These are phyloP conservation scores for Euproctis similis DNA, from an alignment of 2,888 invertebrate species.

Conservation along the genomic window DNA sequence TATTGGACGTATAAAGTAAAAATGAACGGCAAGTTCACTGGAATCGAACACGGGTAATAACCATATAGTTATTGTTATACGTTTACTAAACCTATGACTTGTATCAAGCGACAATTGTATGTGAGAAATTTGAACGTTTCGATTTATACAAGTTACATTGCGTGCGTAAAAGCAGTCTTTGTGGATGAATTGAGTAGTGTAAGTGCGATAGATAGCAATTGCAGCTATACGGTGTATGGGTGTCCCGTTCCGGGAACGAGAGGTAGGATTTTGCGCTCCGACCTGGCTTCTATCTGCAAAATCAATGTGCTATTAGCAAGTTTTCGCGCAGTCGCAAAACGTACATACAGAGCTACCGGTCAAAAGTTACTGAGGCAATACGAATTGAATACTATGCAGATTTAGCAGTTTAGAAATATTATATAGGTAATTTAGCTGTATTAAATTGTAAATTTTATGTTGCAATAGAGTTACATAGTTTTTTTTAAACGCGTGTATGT, in stretches of 20 bases:
- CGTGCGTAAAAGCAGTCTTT: constrained; percentile 22
- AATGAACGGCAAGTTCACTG: constrained; percentile 48
- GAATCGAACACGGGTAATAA: constrained; percentile 59
- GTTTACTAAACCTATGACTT: constrained; percentile 44
- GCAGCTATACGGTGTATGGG: constrained; percentile 27
- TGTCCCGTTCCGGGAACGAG: constrained; percentile 35
- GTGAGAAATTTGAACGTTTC: constrained; percentile 18
- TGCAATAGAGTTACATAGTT: no score
- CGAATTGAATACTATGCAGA: constrained; percentile 37
- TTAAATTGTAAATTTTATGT: no score
- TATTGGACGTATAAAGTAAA: constrained; percentile 60
- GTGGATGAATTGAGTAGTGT: constrained; percentile 17
- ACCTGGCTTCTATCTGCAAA: constrained; percentile 76
- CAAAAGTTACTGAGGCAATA: constrained; percentile 42
- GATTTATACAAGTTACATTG: constrained; percentile 35
- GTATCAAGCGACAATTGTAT: constrained; percentile 25
- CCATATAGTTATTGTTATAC: constrained; percentile 65
- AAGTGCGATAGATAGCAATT: constrained; percentile 31
- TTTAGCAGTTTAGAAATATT: constrained; percentile 20
- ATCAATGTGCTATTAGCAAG: constrained; percentile 76
- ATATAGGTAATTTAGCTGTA: no score
- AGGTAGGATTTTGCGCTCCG: constrained; percentile 65
- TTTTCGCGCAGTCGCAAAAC: constrained; percentile 74
- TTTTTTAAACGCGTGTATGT: no score
- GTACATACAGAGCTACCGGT: constrained; percentile 53